These are phyloP conservation scores for Scophthalmus maximus DNA, from an alignment of 2,113 vertebrate genomes.

Conservation along the genomic window DNA sequence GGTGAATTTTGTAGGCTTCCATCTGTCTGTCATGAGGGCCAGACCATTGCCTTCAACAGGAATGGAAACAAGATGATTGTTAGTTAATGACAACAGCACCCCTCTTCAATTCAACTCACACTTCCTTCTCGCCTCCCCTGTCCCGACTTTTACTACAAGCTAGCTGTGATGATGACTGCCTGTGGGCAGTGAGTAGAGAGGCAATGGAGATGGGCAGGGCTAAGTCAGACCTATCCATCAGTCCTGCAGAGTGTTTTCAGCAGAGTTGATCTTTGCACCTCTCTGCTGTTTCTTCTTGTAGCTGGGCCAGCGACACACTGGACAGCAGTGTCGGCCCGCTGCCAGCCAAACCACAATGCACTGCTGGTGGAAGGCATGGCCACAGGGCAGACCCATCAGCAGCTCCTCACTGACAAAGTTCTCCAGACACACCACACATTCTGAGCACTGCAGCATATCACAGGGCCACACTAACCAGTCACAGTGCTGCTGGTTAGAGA, in stretches of 20 bases:
- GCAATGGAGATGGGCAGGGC: neutral
- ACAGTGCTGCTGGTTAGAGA: constrained; percentile 47
- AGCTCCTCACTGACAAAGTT: constrained; percentile 89
- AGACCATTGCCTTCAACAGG: constrained; percentile 1
- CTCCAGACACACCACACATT: constrained; percentile 97
- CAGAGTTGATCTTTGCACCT: constrained; percentile 8
- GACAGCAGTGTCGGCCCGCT: constrained; percentile 93
- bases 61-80: constrained; percentile 20
- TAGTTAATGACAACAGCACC: neutral
- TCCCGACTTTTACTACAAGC: neutral
- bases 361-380: constrained; percentile 96
- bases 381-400: constrained; percentile 93
- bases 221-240: constrained; percentile 3
- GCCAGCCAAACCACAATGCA: constrained; percentile 95
- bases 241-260: constrained; percentile 9
- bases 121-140: neutral
- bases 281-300: constrained; percentile 91
- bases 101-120: neutral
- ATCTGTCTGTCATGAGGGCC: neutral
- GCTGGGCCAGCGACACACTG: constrained; percentile 95
- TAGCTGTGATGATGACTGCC: neutral
- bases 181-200: constrained; percentile 10
- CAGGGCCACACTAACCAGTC: constrained; percentile 91
- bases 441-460: constrained; percentile 88
- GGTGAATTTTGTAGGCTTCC: neutral